Evolutionary conservation across 37 sponge, comb jelly and placozoan species (phyloP).

Genomic region (Ianthella basta): DNA sequence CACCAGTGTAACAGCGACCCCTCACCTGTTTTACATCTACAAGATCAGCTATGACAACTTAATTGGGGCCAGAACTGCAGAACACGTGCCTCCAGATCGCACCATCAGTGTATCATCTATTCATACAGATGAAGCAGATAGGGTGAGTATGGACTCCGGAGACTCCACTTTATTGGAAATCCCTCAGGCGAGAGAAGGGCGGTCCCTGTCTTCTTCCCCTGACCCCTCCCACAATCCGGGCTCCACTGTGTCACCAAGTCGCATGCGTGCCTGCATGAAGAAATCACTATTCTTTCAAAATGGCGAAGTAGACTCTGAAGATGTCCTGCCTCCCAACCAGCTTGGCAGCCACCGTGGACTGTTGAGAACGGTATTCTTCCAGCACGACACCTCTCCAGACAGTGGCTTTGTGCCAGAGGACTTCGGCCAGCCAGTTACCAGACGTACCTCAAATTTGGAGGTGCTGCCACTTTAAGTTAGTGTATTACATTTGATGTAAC

Average conservation of each 20-base stretch:
- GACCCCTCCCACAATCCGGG: background rate
- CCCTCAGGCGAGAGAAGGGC: background rate
- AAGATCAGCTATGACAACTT: slow-evolving; percentile 8
- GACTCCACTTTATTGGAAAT: slow-evolving; percentile 21
- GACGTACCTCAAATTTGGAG: background rate
- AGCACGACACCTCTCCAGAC: slow-evolving; percentile 24
- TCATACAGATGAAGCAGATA: slow-evolving; percentile 27
- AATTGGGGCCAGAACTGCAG: background rate
- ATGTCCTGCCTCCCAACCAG: background rate
- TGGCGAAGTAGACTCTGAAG: background rate
- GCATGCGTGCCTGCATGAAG: slow-evolving; percentile 24
- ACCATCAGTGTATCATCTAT: slow-evolving; percentile 26
- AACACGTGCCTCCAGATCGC: background rate
- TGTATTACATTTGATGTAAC: too few relatives aligned
- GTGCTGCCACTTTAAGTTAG: background rate
- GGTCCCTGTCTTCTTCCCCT: background rate
- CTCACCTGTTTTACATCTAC: background rate
- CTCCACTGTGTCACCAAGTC: background rate
- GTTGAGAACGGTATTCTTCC: slow-evolving; percentile 1
- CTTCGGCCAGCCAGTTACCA: background rate
- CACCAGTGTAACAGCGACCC: background rate
- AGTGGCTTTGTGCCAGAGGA: slow-evolving; percentile 32
- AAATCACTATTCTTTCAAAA: background rate
- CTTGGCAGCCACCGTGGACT: background rate
- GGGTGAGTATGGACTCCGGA: background rate